A percentile compares a stretch with the other conserved stretches of the same genome.
phyloP scores from a whole-genome alignment of 2,113 vertebrate species.

The Tachycineta bicolor region DNA sequence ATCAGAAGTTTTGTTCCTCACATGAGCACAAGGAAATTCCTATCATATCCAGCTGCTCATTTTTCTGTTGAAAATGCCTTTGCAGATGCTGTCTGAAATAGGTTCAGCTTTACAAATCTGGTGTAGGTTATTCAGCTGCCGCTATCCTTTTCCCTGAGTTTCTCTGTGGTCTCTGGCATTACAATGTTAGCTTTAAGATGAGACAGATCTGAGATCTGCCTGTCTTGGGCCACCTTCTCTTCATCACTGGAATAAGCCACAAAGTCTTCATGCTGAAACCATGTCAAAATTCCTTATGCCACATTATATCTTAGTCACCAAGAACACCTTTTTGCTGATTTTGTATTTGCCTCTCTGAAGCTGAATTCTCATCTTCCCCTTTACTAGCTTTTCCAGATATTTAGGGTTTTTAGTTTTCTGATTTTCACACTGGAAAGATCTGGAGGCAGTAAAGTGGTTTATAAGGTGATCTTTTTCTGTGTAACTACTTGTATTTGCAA shows the following conservation, averaged over 20 bases:
- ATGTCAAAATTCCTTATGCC: not conserved
- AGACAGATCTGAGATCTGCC: not conserved
- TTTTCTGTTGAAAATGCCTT: not conserved
- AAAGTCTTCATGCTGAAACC: not conserved
- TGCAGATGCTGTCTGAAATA: not conserved
- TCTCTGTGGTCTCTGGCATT: not conserved
- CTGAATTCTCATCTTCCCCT: not conserved
- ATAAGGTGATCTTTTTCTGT: not conserved
- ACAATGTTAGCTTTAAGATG: not conserved
- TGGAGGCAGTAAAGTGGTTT: not conserved
- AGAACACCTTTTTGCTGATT: not conserved
- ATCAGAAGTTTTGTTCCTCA: rapidly evolving
- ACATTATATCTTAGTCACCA: not conserved
- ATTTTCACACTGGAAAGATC: not conserved
- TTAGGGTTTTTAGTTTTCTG: not conserved
- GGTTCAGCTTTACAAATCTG: not conserved
- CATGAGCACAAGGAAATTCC: not conserved
- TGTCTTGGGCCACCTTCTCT: not conserved
- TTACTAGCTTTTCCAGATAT: not conserved
- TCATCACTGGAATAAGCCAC: not conserved
- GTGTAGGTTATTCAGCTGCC: not conserved
- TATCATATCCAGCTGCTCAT: not conserved
- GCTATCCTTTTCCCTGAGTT: not conserved
- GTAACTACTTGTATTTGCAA: not conserved
- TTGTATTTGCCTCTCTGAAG: not conserved